Evolutionary conservation across 2,113 vertebrate genomes (phyloP).

Genomic region (Pygoscelis antarcticus): DNA sequence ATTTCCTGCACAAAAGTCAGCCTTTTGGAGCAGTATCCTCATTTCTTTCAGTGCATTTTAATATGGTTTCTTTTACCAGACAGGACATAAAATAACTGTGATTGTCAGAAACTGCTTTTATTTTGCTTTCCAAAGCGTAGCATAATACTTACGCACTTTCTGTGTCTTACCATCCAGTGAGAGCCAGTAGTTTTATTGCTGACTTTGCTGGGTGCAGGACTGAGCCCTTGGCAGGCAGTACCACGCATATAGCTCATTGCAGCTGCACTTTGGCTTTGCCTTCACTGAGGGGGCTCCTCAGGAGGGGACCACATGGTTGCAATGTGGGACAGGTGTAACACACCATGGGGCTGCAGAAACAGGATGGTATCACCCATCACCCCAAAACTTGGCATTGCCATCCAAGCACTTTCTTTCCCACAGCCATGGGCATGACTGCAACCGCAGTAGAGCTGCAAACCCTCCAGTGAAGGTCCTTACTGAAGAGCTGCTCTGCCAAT

Average conservation of each 20-base stretch:
- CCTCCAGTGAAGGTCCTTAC: neutral
- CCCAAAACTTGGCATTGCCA: neutral
- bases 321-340: neutral
- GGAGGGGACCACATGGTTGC: neutral
- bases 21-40: neutral
- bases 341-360: rapidly evolving
- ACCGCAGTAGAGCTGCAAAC: neutral
- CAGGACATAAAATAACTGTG: neutral
- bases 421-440: neutral
- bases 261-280: slow-evolving; percentile 31
- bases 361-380: neutral
- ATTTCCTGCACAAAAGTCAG: neutral
- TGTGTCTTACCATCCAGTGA: neutral
- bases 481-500: neutral
- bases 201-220: neutral
- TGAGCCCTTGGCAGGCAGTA: rapidly evolving
- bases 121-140: neutral
- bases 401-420: neutral
- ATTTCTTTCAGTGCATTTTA: neutral
- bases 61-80: neutral
- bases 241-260: neutral
- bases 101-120: neutral
- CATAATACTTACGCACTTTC: neutral
- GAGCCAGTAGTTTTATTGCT: neutral
- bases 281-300: neutral